These are phyloP conservation scores for Chondrilla cf. caribensis DNA, from an alignment of 37 sponge, comb jelly and placozoan genomes.

Conservation along the genomic window DNA sequence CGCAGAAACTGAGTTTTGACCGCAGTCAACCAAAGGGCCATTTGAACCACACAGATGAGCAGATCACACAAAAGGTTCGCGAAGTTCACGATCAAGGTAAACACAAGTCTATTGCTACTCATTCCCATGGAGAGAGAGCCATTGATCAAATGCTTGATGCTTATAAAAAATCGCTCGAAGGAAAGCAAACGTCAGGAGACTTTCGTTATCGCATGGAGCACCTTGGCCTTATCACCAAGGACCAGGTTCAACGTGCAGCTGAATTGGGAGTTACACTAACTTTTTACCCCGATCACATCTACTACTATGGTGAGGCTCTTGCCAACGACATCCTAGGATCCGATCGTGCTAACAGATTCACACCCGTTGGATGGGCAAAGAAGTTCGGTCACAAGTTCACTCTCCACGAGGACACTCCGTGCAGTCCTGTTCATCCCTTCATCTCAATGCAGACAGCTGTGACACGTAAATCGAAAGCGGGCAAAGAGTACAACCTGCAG, in stretches of 20 bases:
- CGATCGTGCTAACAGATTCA: constrained; percentile 31
- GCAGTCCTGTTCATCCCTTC: constrained; percentile 31
- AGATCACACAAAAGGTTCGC: constrained; percentile 14
- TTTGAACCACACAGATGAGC: constrained; percentile 20
- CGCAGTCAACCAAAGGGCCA: background rate
- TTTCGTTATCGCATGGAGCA: constrained; percentile 63
- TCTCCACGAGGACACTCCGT: constrained; percentile 52
- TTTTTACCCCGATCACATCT: constrained; percentile 43
- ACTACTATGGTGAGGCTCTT: constrained; percentile 46
- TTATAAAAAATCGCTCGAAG: constrained; percentile 7
- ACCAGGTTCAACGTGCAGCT: constrained; percentile 24
- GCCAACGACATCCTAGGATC: constrained; percentile 42
- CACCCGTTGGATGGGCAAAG: constrained; percentile 27
- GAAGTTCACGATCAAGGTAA: constrained; percentile 16
- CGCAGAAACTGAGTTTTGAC: constrained; percentile 29
- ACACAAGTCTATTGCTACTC: constrained; percentile 31
- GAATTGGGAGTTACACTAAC: constrained; percentile 42
- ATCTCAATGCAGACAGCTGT: constrained; percentile 41
- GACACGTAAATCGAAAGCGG: constrained; percentile 20
- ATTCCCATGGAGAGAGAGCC: constrained; percentile 65
- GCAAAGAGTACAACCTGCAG: background rate
- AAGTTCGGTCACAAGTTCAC: constrained; percentile 20
- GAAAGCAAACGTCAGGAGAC: background rate
- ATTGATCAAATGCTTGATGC: constrained; percentile 36
- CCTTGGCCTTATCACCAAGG: constrained; percentile 40